A percentile compares a stretch with the other conserved stretches of the same genome.
Evolutionary conservation across 2,113 vertebrate genomes (phyloP).

Genomic region (Pangasianodon gigas): DNA sequence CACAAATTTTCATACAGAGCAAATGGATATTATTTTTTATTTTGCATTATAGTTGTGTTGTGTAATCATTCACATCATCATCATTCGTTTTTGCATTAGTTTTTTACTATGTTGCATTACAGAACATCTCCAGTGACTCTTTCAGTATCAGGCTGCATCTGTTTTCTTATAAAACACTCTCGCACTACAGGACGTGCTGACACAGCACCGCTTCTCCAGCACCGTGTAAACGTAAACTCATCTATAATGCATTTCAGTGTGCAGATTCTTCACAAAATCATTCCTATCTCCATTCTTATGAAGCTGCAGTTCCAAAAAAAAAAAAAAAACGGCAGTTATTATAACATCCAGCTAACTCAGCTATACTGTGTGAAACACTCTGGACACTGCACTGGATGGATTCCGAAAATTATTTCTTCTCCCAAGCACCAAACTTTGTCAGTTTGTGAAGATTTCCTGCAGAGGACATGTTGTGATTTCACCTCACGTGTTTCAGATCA

Average conservation of each 20-base stretch:
- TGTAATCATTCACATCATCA: background rate
- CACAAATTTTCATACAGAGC: background rate
- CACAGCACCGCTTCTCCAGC: background rate
- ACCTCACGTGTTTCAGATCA: background rate
- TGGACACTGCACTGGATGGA: background rate
- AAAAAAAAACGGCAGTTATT: background rate
- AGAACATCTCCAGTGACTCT: background rate
- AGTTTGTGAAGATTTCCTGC: background rate
- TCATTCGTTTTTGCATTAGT: background rate
- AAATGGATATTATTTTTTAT: background rate
- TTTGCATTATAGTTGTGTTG: background rate
- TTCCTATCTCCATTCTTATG: background rate
- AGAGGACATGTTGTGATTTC: background rate
- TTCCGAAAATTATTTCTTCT: background rate
- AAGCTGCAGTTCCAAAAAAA: background rate
- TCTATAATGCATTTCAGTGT: background rate
- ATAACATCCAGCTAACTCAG: background rate
- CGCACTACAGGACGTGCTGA: background rate
- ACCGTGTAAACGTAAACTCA: background rate
- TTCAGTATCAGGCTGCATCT: conserved; percentile 1
- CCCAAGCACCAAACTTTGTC: background rate
- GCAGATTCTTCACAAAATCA: background rate
- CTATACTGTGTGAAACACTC: background rate
- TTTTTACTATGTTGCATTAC: background rate
- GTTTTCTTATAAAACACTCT: background rate